Evolutionary conservation across 2,888 invertebrate genomes (phyloP).

Genomic region (Scaptomyza flava): DNA sequence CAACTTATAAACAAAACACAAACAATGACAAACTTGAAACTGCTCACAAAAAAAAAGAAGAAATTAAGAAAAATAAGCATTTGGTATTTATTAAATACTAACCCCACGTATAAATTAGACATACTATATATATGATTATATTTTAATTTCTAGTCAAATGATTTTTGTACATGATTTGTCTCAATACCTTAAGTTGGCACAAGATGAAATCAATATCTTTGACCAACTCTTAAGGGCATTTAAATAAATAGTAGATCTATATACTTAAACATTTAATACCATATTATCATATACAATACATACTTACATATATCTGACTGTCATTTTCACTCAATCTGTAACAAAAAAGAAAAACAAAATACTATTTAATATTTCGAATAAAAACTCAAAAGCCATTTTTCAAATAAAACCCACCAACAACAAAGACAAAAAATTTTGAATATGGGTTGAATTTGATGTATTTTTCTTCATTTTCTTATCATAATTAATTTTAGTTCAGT

Average conservation of each 20-base stretch:
- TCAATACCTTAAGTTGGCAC: constrained; percentile 25
- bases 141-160: constrained; percentile 73
- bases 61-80: constrained; percentile 26
- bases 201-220: neutral
- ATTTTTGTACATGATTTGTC: constrained; percentile 46
- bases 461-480: neutral
- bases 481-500: neutral
- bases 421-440: constrained; percentile 13
- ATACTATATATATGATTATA: constrained; percentile 29
- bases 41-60: constrained; percentile 36
- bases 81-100: constrained; percentile 54
- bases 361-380: constrained; percentile 17
- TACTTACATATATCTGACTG: constrained; percentile 20
- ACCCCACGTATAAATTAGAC: constrained; percentile 26
- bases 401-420: constrained; percentile 46
- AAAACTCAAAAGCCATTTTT: constrained; percentile 39
- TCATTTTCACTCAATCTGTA: constrained; percentile 21
- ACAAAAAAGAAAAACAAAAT: constrained; percentile 10
- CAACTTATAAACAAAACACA: constrained; percentile 7
- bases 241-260: constrained; percentile 26
- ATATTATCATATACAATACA: constrained; percentile 11
- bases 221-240: constrained; percentile 31
- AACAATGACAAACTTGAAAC: constrained; percentile 24
- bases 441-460: neutral
- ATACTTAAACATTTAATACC: constrained; percentile 11